Conservation (phyloP, 23 tunicate genomes). For the Diplosoma virens region DNA sequence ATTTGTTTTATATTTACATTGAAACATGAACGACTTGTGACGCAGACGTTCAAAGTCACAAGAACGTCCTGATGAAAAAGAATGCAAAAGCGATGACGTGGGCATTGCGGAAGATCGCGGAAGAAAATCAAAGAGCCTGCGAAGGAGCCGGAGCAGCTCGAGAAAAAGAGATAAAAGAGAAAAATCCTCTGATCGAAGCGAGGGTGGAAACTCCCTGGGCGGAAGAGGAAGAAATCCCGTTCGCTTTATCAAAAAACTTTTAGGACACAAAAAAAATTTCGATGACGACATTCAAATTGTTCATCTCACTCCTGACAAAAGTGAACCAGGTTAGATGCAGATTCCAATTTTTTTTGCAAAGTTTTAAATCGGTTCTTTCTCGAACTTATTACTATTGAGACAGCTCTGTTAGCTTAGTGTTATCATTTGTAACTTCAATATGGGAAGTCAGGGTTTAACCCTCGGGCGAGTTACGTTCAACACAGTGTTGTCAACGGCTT, state of each 20-base stretch:
- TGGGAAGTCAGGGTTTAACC: no score
- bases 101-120: slow-evolving; percentile 40
- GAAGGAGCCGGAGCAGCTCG: slow-evolving; percentile 67
- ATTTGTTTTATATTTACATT: background rate
- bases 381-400: no score
- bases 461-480: no score
- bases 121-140: slow-evolving; percentile 27
- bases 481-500: no score
- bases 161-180: slow-evolving; percentile 52
- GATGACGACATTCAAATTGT: slow-evolving; percentile 43
- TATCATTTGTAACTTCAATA: no score
- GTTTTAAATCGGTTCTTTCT: no score
- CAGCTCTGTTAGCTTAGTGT: no score
- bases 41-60: slow-evolving; percentile 74
- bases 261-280: slow-evolving; percentile 38
- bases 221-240: slow-evolving; percentile 73
- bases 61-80: slow-evolving; percentile 62
- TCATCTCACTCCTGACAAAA: slow-evolving; percentile 46
- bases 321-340: no score
- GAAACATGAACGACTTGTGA: background rate
- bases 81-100: slow-evolving; percentile 12
- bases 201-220: slow-evolving; percentile 36
- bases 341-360: no score
- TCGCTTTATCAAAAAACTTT: slow-evolving; percentile 47
- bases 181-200: slow-evolving; percentile 42